Base-by-base conservation (phyloP, 2,888 invertebrate genomes). In the Callosobruchus maculatus region DNA sequence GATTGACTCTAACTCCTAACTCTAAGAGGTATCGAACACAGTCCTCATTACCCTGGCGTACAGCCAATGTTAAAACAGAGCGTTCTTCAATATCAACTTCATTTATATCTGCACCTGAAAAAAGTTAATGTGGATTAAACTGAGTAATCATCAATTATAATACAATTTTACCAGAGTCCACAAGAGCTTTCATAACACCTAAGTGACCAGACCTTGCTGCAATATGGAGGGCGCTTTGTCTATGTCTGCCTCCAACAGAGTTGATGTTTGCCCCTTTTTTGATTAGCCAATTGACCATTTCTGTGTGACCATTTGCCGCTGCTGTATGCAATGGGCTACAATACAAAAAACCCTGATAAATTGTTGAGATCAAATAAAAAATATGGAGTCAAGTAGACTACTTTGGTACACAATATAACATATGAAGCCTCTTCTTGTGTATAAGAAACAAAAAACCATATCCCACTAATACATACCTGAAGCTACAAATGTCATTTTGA, bases 251-350 rank as follows among this genome's bases (percentile, higher is more conserved):
- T 73, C 85, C 86, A 26, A 83, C 79, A 20, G 78, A 76, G 76
- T 88, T 87, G 0, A 88, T 85, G 76, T 84, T 86, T 72, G 83
- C 83, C 2, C 83, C 82, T 72, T 79, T 78, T 31, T 75, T 78
- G 49, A 81, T 31, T 73, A 89, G 71, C 78, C 75, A 84, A 31
- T 20, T 67, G 21, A 72, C 90, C 75, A 93, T 89, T 75, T 91
- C 90, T 26, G 85, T 81, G 81, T 91, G 89, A 72, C 91, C 91
- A 77, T 88, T 89, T 67, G 88, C 87, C 0, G 90, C 90, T 49
- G 93, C 93, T 77, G 93, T 88, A 85, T 94, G 94, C 70, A 94
- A 86, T 0, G 93, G 91, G 21, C 92, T 93, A 20, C 7, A 68
- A 68, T n/a, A n/a, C n/a, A n/a, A n/a, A n/a, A n/a, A n/a, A n/a